These are phyloP conservation scores for Acanthosepion pharaonis DNA, from an alignment of 2,888 invertebrate genomes.

Conservation along the genomic window DNA sequence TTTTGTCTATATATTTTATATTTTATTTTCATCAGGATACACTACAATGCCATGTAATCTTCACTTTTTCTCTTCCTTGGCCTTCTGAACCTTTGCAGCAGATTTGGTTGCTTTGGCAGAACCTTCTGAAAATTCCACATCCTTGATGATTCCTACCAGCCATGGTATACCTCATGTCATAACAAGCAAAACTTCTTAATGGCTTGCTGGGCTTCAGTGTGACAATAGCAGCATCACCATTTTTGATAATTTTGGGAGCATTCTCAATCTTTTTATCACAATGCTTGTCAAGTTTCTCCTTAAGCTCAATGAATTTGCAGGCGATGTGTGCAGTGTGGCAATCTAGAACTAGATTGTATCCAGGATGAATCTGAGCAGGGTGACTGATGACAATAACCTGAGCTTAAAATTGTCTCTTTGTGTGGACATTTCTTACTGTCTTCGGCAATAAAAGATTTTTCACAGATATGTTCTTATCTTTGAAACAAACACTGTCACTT, in stretches of 20 bases:
- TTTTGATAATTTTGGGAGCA: constrained; percentile 92
- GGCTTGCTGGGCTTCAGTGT: constrained; percentile 94
- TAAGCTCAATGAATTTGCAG: constrained; percentile 98
- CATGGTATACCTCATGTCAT: constrained; percentile 99
- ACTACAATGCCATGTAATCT: not conserved
- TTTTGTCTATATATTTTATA: no score
- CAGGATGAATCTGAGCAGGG: constrained; percentile 98
- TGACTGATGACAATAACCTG: constrained; percentile 98
- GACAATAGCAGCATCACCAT: constrained; percentile 97
- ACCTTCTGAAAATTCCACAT: constrained; percentile 88
- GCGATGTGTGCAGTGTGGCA: constrained; percentile 99
- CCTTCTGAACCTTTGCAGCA: constrained; percentile 90
- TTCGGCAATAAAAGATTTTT: constrained; percentile 98
- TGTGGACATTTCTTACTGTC: constrained; percentile 98
- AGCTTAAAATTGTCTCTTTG: constrained; percentile 76
- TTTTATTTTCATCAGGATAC: no score
- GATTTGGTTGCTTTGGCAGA: constrained; percentile 97
- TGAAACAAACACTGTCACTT: constrained; percentile 99
- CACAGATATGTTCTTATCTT: constrained; percentile 99
- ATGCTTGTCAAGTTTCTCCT: constrained; percentile 99
- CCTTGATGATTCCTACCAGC: constrained; percentile 94
- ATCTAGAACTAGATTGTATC: constrained; percentile 99
- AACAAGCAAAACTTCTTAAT: constrained; percentile 95
- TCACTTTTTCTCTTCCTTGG: constrained; percentile 81
- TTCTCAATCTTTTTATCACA: constrained; percentile 83